phyloP scores from a whole-genome alignment of 2,113 vertebrate genomes.

The Falco punctatus region DNA sequence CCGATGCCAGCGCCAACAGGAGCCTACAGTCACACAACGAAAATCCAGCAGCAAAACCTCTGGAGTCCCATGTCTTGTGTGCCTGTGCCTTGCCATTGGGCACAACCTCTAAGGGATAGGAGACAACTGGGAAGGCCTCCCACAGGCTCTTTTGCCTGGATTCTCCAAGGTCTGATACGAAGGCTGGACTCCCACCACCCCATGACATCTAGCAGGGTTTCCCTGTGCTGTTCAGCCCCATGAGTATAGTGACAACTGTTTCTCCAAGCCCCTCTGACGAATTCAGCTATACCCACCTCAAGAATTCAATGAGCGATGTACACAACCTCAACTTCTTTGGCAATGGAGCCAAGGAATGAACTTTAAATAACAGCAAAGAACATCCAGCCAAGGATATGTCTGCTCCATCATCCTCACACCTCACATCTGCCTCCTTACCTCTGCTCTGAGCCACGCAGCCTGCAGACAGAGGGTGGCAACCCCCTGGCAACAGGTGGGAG shows the following conservation, averaged over 20 bases:
- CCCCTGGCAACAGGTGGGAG: neutral
- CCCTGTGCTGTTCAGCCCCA: neutral
- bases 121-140: rapidly evolving
- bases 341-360: neutral
- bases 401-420: neutral
- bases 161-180: neutral
- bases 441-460: neutral
- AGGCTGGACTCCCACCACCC: neutral
- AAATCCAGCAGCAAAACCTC: neutral
- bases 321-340: neutral
- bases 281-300: neutral
- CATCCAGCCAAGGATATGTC: neutral
- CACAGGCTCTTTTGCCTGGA: rapidly evolving
- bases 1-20: neutral
- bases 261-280: neutral
- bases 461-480: neutral
- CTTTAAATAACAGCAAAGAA: neutral
- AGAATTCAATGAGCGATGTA: rapidly evolving
- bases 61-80: rapidly evolving
- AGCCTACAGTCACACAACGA: rapidly evolving
- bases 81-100: neutral
- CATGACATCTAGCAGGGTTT: neutral
- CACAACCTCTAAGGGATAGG: neutral
- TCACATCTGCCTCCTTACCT: neutral
- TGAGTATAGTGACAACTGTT: neutral